These are phyloP conservation scores for Ceratina australensis DNA, from an alignment of 1,140 invertebrate genomes.

Conservation along the genomic window DNA sequence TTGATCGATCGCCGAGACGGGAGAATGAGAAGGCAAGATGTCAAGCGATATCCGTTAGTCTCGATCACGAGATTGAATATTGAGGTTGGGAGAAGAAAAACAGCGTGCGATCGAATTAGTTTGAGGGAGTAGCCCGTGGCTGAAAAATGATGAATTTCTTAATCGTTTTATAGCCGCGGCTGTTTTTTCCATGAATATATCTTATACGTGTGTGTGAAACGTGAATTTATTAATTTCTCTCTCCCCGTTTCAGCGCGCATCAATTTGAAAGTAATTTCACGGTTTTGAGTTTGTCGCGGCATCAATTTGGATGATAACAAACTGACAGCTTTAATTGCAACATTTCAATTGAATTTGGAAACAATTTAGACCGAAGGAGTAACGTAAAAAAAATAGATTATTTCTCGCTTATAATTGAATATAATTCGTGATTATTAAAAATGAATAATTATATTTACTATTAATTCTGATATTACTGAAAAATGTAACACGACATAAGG, in stretches of 20 bases:
- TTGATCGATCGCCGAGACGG: conserved; percentile 3
- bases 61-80: neutral
- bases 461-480: too few species aligned
- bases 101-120: neutral
- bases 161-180: too few species aligned
- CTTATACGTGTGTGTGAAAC: neutral
- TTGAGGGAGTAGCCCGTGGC: too few species aligned
- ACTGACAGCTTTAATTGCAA: neutral
- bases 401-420: neutral
- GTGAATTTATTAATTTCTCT: neutral
- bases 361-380: too few species aligned
- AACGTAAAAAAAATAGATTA: too few species aligned
- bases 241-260: neutral
- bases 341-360: neutral
- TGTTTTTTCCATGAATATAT: too few species aligned
- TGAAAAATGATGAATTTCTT: neutral
- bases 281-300: neutral
- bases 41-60: conserved; percentile 3
- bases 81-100: neutral
- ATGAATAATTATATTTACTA: neutral
- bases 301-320: neutral
- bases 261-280: conserved; percentile 31
- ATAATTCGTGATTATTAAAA: too few species aligned
- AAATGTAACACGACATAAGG: too few species aligned
- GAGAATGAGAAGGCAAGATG: neutral